Evolutionary conservation across 2,113 vertebrate species (phyloP), one percentile per base, ranked within the genome.

Genomic region (Cephalophus harveyi): DNA sequence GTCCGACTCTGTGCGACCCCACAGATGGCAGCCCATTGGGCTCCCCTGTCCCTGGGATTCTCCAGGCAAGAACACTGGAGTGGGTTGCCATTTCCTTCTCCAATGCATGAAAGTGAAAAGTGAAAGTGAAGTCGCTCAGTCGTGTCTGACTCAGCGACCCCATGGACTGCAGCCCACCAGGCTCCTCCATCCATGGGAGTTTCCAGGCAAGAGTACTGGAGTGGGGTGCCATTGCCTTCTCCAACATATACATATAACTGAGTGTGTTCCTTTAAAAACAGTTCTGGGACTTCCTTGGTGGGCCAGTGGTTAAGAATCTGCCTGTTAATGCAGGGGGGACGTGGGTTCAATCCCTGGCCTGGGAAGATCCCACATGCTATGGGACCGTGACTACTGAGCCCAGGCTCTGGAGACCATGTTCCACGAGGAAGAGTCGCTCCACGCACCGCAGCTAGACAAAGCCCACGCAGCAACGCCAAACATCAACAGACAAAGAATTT

Each of bases 371-470:
- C 36, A 43, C 40, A 27, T 43, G 40, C 36, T 8, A 25, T 2
- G 12, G 40, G 12, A 76, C 23, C 1, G 0, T 23, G 2, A 43
- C 23, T 1, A 7, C 12, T 2, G 71, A 43, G 71, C 11, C 36
- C 40, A 27, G 13, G 36, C 23, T 43, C 71, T 25, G 12, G 21
- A 74, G 71, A 23, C 21, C 12, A 14, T 0, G 12, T 5, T 43
- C 36, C 21, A 43, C 0, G 0, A 74, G 71, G 21, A 6, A 43
- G 36, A 7, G 23, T 1, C 0, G 1, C 21, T 43, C 5, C 36
- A 2, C 1, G 6, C 36, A 74, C 36, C 0, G 1, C 71, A 43
- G 2, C 36, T 6, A 12, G 36, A 40, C 71, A 27, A 40, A 43
- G 71, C 36, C 36, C 36, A 14, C 5, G 1, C 21, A 25, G 12